phyloP scores from a whole-genome alignment of 2,113 vertebrate species.

The Dermatemys mawii region DNA sequence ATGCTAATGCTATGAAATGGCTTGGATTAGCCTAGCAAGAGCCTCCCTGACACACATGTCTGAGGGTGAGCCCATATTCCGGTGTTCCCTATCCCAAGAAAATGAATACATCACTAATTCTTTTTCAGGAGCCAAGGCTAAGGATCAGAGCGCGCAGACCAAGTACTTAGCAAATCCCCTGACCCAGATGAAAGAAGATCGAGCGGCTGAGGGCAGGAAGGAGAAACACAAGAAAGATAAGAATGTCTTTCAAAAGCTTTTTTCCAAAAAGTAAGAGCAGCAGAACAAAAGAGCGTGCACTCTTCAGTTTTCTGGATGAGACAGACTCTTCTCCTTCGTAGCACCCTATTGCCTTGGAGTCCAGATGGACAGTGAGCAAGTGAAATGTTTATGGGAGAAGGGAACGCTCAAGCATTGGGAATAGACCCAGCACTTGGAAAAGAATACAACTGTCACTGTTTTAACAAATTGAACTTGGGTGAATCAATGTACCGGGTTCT shows the following conservation, averaged over 20 bases:
- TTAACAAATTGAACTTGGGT: background rate
- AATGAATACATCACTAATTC: accelerated
- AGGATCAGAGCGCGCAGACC: background rate
- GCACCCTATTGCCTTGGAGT: background rate
- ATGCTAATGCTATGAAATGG: background rate
- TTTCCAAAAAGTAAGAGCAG: constrained; percentile 63
- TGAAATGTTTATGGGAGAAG: background rate
- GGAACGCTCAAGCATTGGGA: background rate
- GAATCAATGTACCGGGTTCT: background rate
- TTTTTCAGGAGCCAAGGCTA: background rate
- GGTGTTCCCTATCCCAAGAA: background rate
- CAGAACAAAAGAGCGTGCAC: background rate
- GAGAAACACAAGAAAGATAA: constrained; percentile 52
- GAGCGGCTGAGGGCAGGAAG: background rate
- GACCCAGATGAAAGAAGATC: background rate
- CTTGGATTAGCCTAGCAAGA: background rate
- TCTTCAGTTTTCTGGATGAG: background rate
- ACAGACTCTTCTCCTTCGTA: background rate
- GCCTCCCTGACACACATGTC: background rate
- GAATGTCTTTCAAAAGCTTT: constrained; percentile 75
- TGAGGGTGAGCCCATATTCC: background rate
- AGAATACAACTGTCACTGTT: background rate
- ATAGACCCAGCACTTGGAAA: background rate
- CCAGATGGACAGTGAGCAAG: background rate
- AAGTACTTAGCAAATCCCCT: background rate